Evolutionary conservation across 1,140 invertebrate species (phyloP), one percentile per base, ranked within the genome.

Genomic region (Microplitis mediator): DNA sequence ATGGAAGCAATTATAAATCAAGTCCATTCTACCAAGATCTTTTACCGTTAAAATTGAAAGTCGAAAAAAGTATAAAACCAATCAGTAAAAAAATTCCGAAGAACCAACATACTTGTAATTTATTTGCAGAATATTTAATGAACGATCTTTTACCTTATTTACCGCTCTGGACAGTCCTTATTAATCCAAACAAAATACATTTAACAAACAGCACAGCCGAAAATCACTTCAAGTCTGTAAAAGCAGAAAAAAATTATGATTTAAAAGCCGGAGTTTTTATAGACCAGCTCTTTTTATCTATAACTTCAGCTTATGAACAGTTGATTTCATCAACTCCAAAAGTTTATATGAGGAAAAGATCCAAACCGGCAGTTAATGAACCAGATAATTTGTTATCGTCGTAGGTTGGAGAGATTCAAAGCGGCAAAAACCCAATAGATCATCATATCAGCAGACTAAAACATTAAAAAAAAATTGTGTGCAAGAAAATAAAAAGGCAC

Each of bases 261-360:
- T 39, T 67, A 45, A 72, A 72, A 60, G 63, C 32, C 5, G 70
- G 70, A n/a, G 51, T 35, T 50, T 65, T 35, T 16, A 71, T 71
- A 35, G 70, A 71, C n/a, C n/a, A n/a, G n/a, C n/a, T n/a, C n/a
- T n/a, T n/a, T n/a, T n/a, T n/a, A n/a, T n/a, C n/a, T n/a, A n/a
- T n/a, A n/a, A n/a, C n/a, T n/a, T n/a, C n/a, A n/a, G n/a, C n/a
- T n/a, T n/a, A n/a, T n/a, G n/a, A n/a, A n/a, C n/a, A n/a, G n/a
- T n/a, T n/a, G n/a, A n/a, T n/a, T n/a, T n/a, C n/a, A n/a, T n/a
- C n/a, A n/a, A n/a, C n/a, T n/a, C n/a, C n/a, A n/a, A n/a, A n/a
- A n/a, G n/a, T n/a, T n/a, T n/a, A n/a, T n/a, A n/a, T n/a, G n/a
- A n/a, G n/a, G n/a, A n/a, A n/a, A n/a, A n/a, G n/a, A n/a, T n/a